Evolutionary conservation across 2,113 vertebrate species (phyloP).

Genomic region (Caretta caretta): DNA sequence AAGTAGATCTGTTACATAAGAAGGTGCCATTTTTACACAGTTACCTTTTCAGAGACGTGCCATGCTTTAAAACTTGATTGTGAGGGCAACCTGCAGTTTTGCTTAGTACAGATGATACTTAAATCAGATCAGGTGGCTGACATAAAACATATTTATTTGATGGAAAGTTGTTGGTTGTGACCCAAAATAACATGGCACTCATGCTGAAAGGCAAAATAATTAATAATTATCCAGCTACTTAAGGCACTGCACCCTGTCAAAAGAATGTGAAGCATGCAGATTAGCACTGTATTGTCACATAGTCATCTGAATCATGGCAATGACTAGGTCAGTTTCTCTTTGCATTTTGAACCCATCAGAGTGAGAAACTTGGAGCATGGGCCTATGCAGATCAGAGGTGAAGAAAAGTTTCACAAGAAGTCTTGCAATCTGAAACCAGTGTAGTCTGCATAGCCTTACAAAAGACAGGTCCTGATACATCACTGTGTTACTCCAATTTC

Average conservation of each 20-base stretch:
- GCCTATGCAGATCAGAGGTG: conserved; percentile 1
- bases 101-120: background rate
- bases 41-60: background rate
- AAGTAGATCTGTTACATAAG: background rate
- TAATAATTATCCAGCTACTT: background rate
- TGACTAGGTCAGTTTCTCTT: background rate
- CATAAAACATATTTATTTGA: background rate
- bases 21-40: background rate
- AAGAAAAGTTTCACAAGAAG: background rate
- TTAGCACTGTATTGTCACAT: background rate
- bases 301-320: rapidly evolving
- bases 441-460: conserved; percentile 2
- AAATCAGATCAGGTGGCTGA: background rate
- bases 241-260: background rate
- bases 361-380: rapidly evolving
- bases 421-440: background rate
- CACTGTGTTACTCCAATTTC: background rate
- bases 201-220: background rate
- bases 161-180: background rate
- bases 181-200: background rate
- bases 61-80: background rate
- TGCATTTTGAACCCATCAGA: background rate
- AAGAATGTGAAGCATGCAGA: background rate
- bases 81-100: background rate
- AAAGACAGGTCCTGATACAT: background rate